Evolutionary conservation across 2,888 invertebrate species (phyloP), one percentile per base, ranked within the genome.

Genomic region (Acholoe squamosa): DNA sequence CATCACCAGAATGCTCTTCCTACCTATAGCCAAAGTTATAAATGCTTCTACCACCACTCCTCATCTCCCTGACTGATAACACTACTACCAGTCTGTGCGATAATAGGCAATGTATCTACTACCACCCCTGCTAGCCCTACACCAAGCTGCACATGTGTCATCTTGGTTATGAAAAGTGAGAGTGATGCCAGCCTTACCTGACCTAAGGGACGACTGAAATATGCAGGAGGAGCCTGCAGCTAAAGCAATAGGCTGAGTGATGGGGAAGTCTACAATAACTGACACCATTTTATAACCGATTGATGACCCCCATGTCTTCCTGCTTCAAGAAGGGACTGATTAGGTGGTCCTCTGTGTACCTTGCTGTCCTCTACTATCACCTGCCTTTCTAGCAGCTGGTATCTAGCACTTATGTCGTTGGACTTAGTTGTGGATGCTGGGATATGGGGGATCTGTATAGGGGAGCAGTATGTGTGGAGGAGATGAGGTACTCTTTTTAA

Each of bases 91-190:
- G 3, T 3, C 61, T 61, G 61, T 1, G 61, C 61, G 61, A 61
- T 61, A 61, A 61, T 61, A 61, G 61, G n/a, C 22, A 61, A 0
- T 7, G 61, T 61, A 0, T 19, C 61, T 3, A 61, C n/a, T 3
- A 61, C n/a, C 5, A 54, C 12, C 22, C 61, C 22, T 1, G 61
- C 61, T 61, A n/a, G 12, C 61, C 14, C 22, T 61, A 14, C 61
- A 61, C 7, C 61, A n/a, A 7, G n/a, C 22, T 7, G 61, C 61
- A n/a, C 61, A n/a, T n/a, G 61, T n/a, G 61, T 61, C 61, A 61
- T 61, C n/a, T 61, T n/a, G 61, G 61, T 61, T 61, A 61, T 61
- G 61, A 61, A 61, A 61, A 61, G 61, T 61, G n/a, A 61, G 61
- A 61, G 61, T 61, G 61, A 61, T 61, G 10, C 61, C 61, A n/a